Conservation (phyloP, 2,113 vertebrate species). For the Gymnarchus niloticus region DNA sequence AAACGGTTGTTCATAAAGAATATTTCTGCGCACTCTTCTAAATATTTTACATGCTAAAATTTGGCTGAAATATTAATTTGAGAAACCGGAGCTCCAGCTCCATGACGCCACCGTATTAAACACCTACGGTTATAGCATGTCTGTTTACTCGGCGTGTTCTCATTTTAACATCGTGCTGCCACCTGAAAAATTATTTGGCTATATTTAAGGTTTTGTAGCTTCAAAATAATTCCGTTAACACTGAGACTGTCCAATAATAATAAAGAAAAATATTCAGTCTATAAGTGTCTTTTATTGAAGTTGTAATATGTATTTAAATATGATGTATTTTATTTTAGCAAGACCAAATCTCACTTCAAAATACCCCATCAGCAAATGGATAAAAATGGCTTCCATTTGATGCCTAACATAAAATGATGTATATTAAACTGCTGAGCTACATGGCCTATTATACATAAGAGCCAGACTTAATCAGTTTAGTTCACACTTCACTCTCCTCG, state of each 20-base stretch:
- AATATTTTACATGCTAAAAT: neutral
- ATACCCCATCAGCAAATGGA: neutral
- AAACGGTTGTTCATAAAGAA: neutral
- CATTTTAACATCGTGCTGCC: neutral
- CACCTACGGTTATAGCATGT: neutral
- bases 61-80: neutral
- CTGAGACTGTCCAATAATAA: neutral
- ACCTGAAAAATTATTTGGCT: neutral
- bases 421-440: neutral
- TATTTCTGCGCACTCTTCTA: no score
- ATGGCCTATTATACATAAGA: neutral
- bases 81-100: neutral
- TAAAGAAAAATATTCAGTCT: no score
- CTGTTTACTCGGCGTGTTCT: no score
- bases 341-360: no score
- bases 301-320: neutral
- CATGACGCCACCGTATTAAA: neutral
- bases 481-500: neutral
- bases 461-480: neutral
- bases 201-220: neutral
- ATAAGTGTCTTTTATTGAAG: neutral
- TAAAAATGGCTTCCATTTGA: neutral
- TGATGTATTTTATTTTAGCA: no score
- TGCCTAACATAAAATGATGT: neutral
- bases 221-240: neutral